A percentile compares a stretch with the other conserved stretches of the same genome.
These are phyloP conservation scores for Litoditis marina DNA, from an alignment of 2,888 invertebrate genomes.

Conservation along the genomic window DNA sequence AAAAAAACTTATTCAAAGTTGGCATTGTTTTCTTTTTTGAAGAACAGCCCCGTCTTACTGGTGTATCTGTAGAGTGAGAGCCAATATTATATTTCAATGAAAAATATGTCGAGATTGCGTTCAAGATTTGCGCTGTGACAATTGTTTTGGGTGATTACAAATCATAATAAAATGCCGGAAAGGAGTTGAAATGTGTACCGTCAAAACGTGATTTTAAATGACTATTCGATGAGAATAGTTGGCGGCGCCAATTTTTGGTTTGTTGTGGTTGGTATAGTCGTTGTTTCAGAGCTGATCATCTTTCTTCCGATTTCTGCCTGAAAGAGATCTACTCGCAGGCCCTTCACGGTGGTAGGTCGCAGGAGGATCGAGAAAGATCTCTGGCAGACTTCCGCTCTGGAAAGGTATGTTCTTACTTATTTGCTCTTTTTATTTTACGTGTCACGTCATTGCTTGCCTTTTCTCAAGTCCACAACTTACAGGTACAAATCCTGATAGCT, in stretches of 20 bases:
- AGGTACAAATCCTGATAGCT: conserved; percentile 80
- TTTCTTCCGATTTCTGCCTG: conserved; percentile 77
- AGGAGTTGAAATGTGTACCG: background rate
- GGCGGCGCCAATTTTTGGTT: background rate
- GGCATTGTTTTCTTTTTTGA: too few species aligned
- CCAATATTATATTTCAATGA: too few species aligned
- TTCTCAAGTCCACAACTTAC: conserved; percentile 67
- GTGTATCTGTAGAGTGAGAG: too few species aligned
- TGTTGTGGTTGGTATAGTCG: too few species aligned
- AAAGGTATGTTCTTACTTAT: too few species aligned
- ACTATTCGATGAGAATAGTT: background rate
- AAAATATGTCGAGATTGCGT: too few species aligned
- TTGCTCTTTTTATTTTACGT: too few species aligned
- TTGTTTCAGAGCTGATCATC: conserved; percentile 72
- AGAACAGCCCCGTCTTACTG: too few species aligned
- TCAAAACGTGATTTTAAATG: background rate
- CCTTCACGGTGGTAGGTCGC: conserved; percentile 86
- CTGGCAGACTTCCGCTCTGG: conserved; percentile 65
- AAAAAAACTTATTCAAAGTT: too few species aligned
- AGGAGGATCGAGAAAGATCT: conserved; percentile 71
- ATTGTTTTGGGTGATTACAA: too few species aligned
- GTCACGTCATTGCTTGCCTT: background rate
- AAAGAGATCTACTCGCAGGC: conserved; percentile 74
- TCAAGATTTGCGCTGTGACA: too few species aligned
- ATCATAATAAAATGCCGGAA: background rate